phyloP scores from a whole-genome alignment of 2,113 vertebrate genomes.

The Sminthopsis crassicaudata region DNA sequence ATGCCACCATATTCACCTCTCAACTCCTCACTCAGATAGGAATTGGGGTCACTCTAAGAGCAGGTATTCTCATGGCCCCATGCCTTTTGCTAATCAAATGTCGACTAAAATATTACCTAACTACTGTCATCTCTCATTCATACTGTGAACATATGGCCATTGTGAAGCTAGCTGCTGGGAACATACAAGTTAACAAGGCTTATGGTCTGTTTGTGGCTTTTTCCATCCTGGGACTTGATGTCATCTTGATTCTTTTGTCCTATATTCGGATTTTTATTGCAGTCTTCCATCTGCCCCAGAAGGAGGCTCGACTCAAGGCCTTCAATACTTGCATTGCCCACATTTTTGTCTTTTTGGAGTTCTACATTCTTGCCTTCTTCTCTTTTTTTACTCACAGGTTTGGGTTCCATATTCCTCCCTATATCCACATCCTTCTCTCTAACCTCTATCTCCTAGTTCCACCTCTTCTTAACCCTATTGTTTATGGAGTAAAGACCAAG shows the following conservation, averaged over 20 bases:
- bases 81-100: constrained; percentile 57
- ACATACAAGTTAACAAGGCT: constrained; percentile 34
- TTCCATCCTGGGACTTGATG: constrained; percentile 49
- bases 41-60: constrained; percentile 6
- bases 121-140: constrained; percentile 56
- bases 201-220: constrained; percentile 62
- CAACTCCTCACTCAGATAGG: constrained; percentile 32
- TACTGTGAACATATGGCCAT: constrained; percentile 66
- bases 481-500: constrained; percentile 48
- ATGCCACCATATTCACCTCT: constrained; percentile 64
- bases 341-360: constrained; percentile 59
- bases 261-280: constrained; percentile 67
- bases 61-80: background rate
- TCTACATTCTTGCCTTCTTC: constrained; percentile 55
- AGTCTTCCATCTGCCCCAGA: constrained; percentile 45
- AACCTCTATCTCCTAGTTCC: constrained; percentile 65
- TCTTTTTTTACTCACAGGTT: constrained; percentile 66
- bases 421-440: constrained; percentile 68
- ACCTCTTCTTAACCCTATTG: constrained; percentile 40
- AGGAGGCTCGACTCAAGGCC: constrained; percentile 44
- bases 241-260: constrained; percentile 49
- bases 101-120: background rate
- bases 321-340: constrained; percentile 65
- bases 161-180: constrained; percentile 29
- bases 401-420: constrained; percentile 35